Evolutionary conservation across 2,797 vertebrate genomes (phyloP).

Genomic region (Podarcis siculus): DNA sequence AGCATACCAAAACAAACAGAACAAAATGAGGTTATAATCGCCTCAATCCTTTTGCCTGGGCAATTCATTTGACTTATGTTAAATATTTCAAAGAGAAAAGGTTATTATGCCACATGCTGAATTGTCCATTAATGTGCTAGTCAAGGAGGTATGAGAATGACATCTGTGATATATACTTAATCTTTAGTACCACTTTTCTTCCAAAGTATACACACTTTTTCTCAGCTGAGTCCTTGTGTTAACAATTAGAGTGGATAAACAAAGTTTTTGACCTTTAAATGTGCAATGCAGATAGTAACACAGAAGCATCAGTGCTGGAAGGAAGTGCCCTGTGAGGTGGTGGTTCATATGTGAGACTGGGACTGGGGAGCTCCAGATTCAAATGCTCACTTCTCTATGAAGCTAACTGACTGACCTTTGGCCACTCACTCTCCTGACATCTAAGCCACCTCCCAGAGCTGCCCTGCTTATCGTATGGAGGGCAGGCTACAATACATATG

Average conservation of each 20-base stretch:
- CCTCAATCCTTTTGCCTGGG: neutral
- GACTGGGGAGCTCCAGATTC: neutral
- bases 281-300: neutral
- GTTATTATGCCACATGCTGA: constrained; percentile 28
- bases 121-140: neutral
- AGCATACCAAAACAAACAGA: neutral
- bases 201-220: constrained; percentile 28
- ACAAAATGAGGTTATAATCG: constrained; percentile 18
- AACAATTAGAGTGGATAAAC: neutral
- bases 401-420: neutral
- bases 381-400: neutral
- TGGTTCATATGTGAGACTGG: neutral
- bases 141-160: constrained; percentile 35
- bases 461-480: too few relatives aligned
- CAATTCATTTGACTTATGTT: constrained; percentile 14
- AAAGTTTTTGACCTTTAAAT: neutral
- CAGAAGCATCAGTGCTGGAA: neutral
- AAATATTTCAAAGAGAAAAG: constrained; percentile 16
- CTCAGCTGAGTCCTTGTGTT: constrained; percentile 23
- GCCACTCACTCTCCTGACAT: too few relatives aligned
- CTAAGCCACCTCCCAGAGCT: too few relatives aligned
- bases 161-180: constrained; percentile 36
- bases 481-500: too few relatives aligned
- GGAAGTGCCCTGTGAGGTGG: neutral
- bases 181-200: constrained; percentile 36